Evolutionary conservation across 1,140 invertebrate species (phyloP).

Genomic region (Drosophila funebris): DNA sequence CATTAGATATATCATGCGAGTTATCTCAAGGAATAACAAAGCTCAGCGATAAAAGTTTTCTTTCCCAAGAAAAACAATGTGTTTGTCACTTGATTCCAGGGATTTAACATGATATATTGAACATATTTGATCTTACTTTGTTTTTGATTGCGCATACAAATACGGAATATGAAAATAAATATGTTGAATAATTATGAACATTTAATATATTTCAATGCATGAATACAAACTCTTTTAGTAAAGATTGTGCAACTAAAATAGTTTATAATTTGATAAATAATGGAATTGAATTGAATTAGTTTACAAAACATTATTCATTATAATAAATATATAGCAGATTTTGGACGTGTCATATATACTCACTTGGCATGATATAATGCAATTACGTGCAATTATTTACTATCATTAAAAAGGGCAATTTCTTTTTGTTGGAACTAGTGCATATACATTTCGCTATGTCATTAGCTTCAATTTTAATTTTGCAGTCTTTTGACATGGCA

Average conservation of each 20-base stretch:
- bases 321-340: too few relatives aligned
- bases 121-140: constrained; percentile 6
- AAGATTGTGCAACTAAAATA: too few relatives aligned
- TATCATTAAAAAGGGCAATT: too few relatives aligned
- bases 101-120: constrained; percentile 32
- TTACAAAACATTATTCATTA: too few relatives aligned
- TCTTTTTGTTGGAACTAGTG: background rate
- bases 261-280: too few relatives aligned
- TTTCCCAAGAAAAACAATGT: constrained; percentile 27
- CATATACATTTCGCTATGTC: constrained; percentile 18
- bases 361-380: background rate
- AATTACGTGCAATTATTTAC: background rate
- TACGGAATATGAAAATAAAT: too few relatives aligned
- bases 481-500: constrained; percentile 44
- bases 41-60: constrained; percentile 36
- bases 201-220: too few relatives aligned
- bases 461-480: constrained; percentile 52
- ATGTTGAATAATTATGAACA: too few relatives aligned
- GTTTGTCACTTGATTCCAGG: constrained; percentile 21
- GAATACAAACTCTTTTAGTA: too few relatives aligned
- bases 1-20: constrained; percentile 47
- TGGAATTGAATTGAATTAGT: too few relatives aligned
- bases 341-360: too few relatives aligned
- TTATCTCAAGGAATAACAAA: constrained; percentile 38
- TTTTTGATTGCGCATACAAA: background rate